Evolutionary conservation across 2,888 invertebrate species (phyloP).

Genomic region (Aproaerema taeniolella): DNA sequence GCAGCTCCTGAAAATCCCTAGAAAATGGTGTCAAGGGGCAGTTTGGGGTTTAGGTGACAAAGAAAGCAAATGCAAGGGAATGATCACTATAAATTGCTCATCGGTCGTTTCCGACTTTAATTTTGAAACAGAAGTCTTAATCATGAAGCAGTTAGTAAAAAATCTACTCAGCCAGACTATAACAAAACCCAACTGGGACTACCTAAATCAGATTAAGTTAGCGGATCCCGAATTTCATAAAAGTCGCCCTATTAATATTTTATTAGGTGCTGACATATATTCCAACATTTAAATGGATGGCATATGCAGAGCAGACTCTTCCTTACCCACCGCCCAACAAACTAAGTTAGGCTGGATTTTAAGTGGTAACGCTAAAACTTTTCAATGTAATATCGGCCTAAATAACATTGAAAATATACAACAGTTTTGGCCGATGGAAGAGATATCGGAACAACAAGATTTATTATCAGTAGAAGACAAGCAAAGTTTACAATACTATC

Average conservation of each 20-base stretch:
- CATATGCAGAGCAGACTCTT: background rate
- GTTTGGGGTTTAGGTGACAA: no score
- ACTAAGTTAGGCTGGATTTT: conserved; percentile 17
- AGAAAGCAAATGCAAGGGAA: conserved; percentile 12
- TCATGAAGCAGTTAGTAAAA: conserved; percentile 18
- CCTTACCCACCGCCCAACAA: conserved; percentile 11
- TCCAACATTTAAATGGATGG: conserved; percentile 4
- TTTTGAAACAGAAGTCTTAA: conserved; percentile 14
- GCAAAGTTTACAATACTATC: conserved; percentile 11
- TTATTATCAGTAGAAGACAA: conserved; percentile 11
- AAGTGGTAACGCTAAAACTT: conserved; percentile 13
- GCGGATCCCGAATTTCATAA: background rate
- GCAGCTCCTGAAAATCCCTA: conserved; percentile 5
- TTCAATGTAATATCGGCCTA: conserved; percentile 12
- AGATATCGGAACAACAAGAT: background rate
- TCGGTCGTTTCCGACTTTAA: conserved; percentile 11
- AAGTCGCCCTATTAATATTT: conserved; percentile 3
- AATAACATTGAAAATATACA: conserved; percentile 11
- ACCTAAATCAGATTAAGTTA: conserved; percentile 5
- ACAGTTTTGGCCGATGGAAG: conserved; percentile 12
- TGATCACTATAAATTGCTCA: conserved; percentile 4
- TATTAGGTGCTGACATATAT: no score
- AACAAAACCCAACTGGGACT: conserved; percentile 6
- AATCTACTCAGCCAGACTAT: conserved; percentile 9
- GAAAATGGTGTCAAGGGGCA: no score